Evolutionary conservation across 2,113 vertebrate species (phyloP).

Genomic region (Phalacrocorax pelagicus): DNA sequence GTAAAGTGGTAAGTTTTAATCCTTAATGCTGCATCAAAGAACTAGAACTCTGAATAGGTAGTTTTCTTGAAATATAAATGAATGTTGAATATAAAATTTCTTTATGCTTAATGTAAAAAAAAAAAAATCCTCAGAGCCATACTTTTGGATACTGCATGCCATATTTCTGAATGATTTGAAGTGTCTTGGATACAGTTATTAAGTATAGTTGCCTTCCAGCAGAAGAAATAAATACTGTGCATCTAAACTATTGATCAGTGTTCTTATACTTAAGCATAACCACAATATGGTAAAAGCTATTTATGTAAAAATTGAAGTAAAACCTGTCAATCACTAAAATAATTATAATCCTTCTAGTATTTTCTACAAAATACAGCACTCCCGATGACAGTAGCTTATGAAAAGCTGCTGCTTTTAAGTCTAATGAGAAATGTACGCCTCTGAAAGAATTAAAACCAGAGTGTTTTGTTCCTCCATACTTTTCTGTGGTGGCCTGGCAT

Average conservation of each 20-base stretch:
- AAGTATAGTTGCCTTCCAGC: constrained; percentile 79
- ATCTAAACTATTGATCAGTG: constrained; percentile 65
- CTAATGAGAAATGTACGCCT: constrained; percentile 50
- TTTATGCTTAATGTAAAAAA: constrained; percentile 81
- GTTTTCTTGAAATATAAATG: constrained; percentile 74
- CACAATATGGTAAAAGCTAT: constrained; percentile 62
- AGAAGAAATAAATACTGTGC: constrained; percentile 70
- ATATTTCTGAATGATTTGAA: constrained; percentile 84
- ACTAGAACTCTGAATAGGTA: constrained; percentile 76
- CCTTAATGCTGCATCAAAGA: constrained; percentile 83
- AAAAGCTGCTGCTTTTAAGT: constrained; percentile 46
- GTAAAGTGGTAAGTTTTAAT: constrained; percentile 97
- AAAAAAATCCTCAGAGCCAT: constrained; percentile 81
- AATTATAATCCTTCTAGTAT: constrained; percentile 36
- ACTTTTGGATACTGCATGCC: constrained; percentile 88
- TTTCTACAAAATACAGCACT: constrained; percentile 12
- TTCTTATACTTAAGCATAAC: constrained; percentile 70
- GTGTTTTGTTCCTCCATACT: constrained; percentile 65
- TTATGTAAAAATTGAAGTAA: constrained; percentile 52
- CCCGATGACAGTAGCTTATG: constrained; percentile 16
- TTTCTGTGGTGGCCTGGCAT: constrained; percentile 68
- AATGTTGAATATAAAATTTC: constrained; percentile 81
- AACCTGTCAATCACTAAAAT: constrained; percentile 50
- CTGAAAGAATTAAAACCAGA: constrained; percentile 69
- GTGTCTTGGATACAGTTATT: constrained; percentile 75